Evolutionary conservation across 1,140 invertebrate species (phyloP), one percentile per base, ranked within the genome.

Genomic region (Achroia grisella): DNA sequence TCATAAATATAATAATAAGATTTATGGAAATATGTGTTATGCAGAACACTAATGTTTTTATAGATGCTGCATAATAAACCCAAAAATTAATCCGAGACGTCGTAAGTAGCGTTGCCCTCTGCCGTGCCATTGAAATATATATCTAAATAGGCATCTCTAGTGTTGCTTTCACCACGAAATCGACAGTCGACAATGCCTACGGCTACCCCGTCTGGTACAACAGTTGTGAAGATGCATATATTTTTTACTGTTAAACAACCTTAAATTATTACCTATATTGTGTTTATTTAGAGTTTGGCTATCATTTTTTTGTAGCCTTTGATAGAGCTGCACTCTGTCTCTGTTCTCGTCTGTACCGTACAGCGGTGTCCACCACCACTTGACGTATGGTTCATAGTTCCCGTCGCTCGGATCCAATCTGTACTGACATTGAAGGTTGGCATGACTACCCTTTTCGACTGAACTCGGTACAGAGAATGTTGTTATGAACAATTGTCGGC

Each of bases 321-420:
- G 78, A 36, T 82, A 82, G 2, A 82, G 35, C 32, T 64, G 71
- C 10, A 15, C 11, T 1, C 8, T 35, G 31, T 53, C 48, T 8
- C 44, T 47, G 23, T 72, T 42, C 5, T 68, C 64, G 11, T 40
- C 51, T 4, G 39, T 46, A 12, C 47, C 52, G 10, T 69, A 63
- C 10, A 59, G 27, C 10, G 68, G 68, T 11, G 54, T 71, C 62
- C 62, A 73, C 76, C 75, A 83, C 79, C 79, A 83, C 37, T 83
- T 83, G 2, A 83, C 71, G 15, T 58, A 73, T 4, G 71, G 15
- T 0, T 34, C 48, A 17, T 41, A 51, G 9, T 63, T 64, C 1
- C 56, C 49, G 36, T 77, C 73, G 6, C 47, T 44, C 2, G 45
- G 37, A 11, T 17, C 44, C 10, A 77, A 43, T 12, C 69, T 51